Evolutionary conservation across 2,113 vertebrate species (phyloP), one percentile per base, ranked within the genome.

Genomic region (Rhinichthys klamathensis): DNA sequence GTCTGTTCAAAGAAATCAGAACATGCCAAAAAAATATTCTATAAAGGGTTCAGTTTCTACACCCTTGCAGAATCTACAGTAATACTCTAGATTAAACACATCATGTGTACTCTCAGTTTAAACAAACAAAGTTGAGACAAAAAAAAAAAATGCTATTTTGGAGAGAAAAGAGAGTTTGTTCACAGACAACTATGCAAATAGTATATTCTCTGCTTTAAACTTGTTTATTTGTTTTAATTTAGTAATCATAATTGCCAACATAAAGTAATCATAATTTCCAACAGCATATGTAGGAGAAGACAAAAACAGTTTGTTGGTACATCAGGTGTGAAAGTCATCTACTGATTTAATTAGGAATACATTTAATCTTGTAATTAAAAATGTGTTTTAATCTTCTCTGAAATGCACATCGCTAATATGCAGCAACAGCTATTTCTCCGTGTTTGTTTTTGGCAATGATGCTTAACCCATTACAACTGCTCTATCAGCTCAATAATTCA

Each of bases 101-200:
- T 85, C 60, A 9, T 70, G 46, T 49, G 90, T 89, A 84, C 70
- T 56, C 56, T 41, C 77, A 25, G 80, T 54, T 78, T 82, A 72
- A 67, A 87, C 82, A 72, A 89, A 87, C 75, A 89, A 85, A 41
- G 38, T 41, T 41, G 72, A 74, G 72, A 65, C 49, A 65, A 51
- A 18, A 78, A 72, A 84, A 89, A 90, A 89, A n/a, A n/a, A n/a
- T n/a, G 69, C 88, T 84, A 85, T 87, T 88, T 87, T 35, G 54
- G 4, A 32, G 35, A 85, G 89, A 91, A 88, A 85, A 85, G 77
- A 80, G 58, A 80, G 58, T 82, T 89, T 84, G 86, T 25, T 82
- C 78, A 85, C 58, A 69, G 54, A 56, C 78, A 77, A 2, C 81
- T 44, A 70, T 63, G 61, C 54, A 56, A 56, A 56, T 23, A 21